phyloP scores from a whole-genome alignment of 2,888 invertebrate genomes.

The Aspidiotus destructor region DNA sequence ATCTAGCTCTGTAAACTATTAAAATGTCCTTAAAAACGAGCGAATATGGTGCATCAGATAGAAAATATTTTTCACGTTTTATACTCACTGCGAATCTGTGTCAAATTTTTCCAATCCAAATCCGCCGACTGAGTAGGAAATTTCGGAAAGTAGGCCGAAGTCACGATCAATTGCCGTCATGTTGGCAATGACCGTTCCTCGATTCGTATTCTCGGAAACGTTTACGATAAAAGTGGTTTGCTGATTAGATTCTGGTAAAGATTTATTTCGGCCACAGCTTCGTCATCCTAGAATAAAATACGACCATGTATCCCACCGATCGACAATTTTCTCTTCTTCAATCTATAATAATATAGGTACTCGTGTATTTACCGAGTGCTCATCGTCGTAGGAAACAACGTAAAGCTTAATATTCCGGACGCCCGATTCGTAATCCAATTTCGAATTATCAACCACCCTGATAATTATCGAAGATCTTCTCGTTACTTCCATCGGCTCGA shows the following conservation, averaged over 20 bases:
- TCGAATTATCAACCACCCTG: conserved; percentile 55
- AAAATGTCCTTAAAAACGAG: conserved; percentile 8
- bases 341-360: too few species aligned
- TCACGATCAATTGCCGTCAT: conserved; percentile 62
- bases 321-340: too few species aligned
- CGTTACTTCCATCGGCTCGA: too few species aligned
- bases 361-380: neutral
- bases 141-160: conserved; percentile 58
- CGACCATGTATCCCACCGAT: too few species aligned
- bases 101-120: conserved; percentile 68
- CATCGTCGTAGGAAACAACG: conserved; percentile 50
- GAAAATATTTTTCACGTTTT: conserved; percentile 21
- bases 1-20: conserved; percentile 48
- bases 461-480: conserved; percentile 66
- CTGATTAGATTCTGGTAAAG: too few species aligned
- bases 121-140: conserved; percentile 65
- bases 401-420: conserved; percentile 56
- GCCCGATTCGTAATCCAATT: conserved; percentile 59
- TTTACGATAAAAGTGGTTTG: conserved; percentile 43
- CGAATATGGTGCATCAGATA: neutral
- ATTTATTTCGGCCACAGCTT: too few species aligned
- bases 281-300: too few species aligned
- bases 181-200: conserved; percentile 54
- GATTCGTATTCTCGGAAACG: conserved; percentile 55
- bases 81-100: conserved; percentile 50